A percentile compares a stretch with the other conserved stretches of the same genome.
These are phyloP conservation scores for Arizona elegans DNA, from an alignment of 2,113 vertebrate genomes.

Conservation along the genomic window DNA sequence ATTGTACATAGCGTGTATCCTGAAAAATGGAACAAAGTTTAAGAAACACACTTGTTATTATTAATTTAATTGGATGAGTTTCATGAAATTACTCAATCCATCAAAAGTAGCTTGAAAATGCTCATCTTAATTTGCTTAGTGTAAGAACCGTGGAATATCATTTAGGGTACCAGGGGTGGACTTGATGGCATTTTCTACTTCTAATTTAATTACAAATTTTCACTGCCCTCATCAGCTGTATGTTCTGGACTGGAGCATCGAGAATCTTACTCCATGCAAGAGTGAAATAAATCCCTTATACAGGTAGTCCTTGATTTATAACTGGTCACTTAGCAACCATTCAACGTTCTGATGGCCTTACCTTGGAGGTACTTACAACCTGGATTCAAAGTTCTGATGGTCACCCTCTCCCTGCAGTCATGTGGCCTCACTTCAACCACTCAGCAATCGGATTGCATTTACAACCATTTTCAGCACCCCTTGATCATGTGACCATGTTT, in stretches of 20 bases:
- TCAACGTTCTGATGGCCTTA: too few species aligned
- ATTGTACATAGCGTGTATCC: conserved; percentile 86
- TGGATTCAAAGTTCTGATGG: too few species aligned
- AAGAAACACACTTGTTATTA: neutral
- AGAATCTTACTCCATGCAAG: neutral
- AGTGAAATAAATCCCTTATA: neutral
- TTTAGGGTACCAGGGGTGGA: neutral
- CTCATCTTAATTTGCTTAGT: neutral
- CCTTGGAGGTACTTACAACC: too few species aligned
- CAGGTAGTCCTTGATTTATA: too few species aligned
- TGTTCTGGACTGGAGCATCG: neutral
- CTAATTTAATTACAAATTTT: neutral
- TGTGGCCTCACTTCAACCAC: too few species aligned
- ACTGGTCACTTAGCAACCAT: too few species aligned
- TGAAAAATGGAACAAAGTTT: conserved; percentile 46
- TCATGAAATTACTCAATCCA: neutral
- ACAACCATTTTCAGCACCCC: too few species aligned
- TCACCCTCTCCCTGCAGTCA: too few species aligned
- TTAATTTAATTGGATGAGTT: neutral
- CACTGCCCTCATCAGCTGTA: neutral
- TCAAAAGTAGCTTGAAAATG: neutral
- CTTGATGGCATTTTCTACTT: neutral
- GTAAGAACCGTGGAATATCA: neutral
- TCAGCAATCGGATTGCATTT: too few species aligned
- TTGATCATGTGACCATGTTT: too few species aligned